Evolutionary conservation across 2,888 invertebrate genomes (phyloP), one percentile per base, ranked within the genome.

Genomic region (Cosmorhoe ocellata): DNA sequence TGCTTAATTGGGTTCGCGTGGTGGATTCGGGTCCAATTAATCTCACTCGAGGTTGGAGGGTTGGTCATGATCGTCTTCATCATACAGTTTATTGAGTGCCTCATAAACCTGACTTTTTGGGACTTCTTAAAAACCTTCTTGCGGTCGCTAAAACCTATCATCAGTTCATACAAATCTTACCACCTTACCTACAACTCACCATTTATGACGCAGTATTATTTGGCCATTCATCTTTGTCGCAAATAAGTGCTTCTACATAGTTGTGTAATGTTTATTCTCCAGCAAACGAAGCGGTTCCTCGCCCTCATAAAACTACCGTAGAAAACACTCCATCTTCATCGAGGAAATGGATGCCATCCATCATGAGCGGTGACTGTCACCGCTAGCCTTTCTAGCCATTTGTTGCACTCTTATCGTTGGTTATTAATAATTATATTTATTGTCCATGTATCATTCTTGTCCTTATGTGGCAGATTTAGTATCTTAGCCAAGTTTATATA

Each of bases 341-440:
- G 28, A 45, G 47, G 52, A 56, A 52, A 46, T 43, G 12, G 43
- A 44, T n/a, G 13, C 48, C 28, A 40, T 49, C 44, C 31, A 32
- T 53, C 53, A 53, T 48, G 41, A 22, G 3, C 14, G 12, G 33
- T 14, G 31, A 41, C 43, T 48, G 33, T 44, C 45, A n/a, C 45
- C 28, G 44, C 42, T 45, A 42, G 32, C 45, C 7, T 6, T 24
- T 7, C 24, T 48, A 43, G 22, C 37, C 48, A 38, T 49, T 36
- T 37, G 26, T 32, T 39, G 28, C 39, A 40, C 3, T 34, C 48
- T 49, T 49, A 49, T 49, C 49, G 3, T 32, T 27, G 11, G 12
- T 31, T 51, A 56, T 56, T 45, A 56, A 51, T 51, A 56, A 56
- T 44, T 28, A 38, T 51, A 51, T 56, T 51, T 56, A 56, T 45